Percentiles rank a stretch among this genome's conserved stretches.
Conservation (phyloP, 2,797 vertebrate genomes). For the Heliangelus exortis region DNA sequence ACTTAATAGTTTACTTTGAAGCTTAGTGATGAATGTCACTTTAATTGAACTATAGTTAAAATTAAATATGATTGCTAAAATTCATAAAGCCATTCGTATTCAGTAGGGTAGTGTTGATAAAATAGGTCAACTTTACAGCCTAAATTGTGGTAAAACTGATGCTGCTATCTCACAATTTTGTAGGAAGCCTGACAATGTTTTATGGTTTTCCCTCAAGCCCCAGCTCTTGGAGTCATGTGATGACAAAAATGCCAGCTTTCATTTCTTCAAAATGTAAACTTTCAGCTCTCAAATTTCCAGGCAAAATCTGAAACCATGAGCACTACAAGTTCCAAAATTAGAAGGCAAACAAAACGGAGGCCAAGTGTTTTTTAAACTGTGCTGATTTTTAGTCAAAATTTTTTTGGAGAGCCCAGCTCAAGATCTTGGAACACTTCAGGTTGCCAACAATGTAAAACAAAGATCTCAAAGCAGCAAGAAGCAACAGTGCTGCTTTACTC, state of each 20-base stretch:
- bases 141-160: slow-evolving; percentile 49
- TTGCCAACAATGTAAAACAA: slow-evolving; percentile 46
- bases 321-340: slow-evolving; percentile 66
- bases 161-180: slow-evolving; percentile 55
- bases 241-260: slow-evolving; percentile 65
- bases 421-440: slow-evolving; percentile 34
- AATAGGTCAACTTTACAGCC: slow-evolving; percentile 55
- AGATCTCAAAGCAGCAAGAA: slow-evolving; percentile 32
- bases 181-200: slow-evolving; percentile 52
- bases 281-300: slow-evolving; percentile 58
- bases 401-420: slow-evolving; percentile 57
- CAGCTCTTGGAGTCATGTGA: slow-evolving; percentile 62
- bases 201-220: slow-evolving; percentile 51
- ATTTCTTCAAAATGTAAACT: slow-evolving; percentile 70
- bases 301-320: slow-evolving; percentile 64
- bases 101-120: slow-evolving; percentile 53
- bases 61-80: slow-evolving; percentile 53
- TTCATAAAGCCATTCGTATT: slow-evolving; percentile 60
- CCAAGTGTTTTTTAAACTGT: slow-evolving; percentile 69
- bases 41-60: slow-evolving; percentile 47
- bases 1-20: slow-evolving; percentile 27
- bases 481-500: not conserved
- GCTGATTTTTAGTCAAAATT: slow-evolving; percentile 60
- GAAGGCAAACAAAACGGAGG: slow-evolving; percentile 66
- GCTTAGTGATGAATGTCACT: not conserved